Evolutionary conservation across 2,113 vertebrate genomes (phyloP).

Genomic region (Brachionichthys hirsutus): DNA sequence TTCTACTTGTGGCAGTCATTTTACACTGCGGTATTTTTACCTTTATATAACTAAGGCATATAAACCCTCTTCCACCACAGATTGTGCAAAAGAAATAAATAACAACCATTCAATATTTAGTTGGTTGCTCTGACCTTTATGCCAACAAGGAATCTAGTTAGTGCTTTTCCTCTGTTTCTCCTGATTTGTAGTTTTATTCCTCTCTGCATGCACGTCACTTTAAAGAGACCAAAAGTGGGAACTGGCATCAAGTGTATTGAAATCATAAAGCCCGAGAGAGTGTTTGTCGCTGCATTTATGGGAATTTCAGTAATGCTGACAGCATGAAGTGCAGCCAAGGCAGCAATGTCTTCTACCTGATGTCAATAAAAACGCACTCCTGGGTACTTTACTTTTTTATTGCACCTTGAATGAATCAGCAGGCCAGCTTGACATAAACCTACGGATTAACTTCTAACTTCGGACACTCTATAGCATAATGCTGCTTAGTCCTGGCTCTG

Average conservation of each 20-base stretch:
- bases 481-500: constrained; percentile 32
- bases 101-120: not conserved
- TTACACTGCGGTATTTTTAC: not conserved
- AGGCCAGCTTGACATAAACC: constrained; percentile 37
- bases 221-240: constrained; percentile 19
- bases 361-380: constrained; percentile 45
- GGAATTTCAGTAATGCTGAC: constrained; percentile 53
- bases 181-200: constrained; percentile 13
- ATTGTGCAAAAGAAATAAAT: not conserved
- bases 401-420: constrained; percentile 38
- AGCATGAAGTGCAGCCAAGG: constrained; percentile 50
- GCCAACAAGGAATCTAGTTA: constrained; percentile 1
- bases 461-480: constrained; percentile 8
- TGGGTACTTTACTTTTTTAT: constrained; percentile 50
- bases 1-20: not conserved
- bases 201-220: constrained; percentile 27
- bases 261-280: constrained; percentile 35
- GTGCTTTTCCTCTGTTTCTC: constrained; percentile 10
- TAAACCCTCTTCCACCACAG: not conserved
- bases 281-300: constrained; percentile 56
- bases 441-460: constrained; percentile 35
- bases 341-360: constrained; percentile 51
- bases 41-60: not conserved
- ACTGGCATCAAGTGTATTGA: constrained; percentile 22
- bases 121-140: constrained; percentile 2